A percentile compares a stretch with the other conserved stretches of the same genome.
Evolutionary conservation across 2,797 vertebrate species (phyloP).

Genomic region (Ciconia nigra): DNA sequence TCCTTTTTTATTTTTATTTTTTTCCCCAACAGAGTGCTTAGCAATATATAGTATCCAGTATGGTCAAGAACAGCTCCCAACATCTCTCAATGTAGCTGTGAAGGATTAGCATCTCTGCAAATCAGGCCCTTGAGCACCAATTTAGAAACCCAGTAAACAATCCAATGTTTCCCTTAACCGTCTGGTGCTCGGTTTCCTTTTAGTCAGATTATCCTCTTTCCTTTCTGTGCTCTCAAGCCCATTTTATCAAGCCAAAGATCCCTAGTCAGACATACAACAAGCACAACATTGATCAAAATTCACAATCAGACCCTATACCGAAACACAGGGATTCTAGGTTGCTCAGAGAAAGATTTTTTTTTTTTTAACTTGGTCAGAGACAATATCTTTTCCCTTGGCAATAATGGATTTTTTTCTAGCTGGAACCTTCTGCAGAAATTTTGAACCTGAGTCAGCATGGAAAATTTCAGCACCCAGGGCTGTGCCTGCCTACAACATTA

Average conservation of each 20-base stretch:
- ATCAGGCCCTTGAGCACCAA: background rate
- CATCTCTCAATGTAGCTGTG: background rate
- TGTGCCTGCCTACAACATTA: background rate
- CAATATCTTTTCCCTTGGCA: background rate
- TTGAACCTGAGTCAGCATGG: background rate
- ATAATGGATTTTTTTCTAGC: background rate
- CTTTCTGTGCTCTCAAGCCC: background rate
- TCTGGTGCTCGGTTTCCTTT: background rate
- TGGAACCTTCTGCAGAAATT: background rate
- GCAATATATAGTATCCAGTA: background rate
- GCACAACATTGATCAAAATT: background rate
- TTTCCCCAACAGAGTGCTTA: fast-evolving
- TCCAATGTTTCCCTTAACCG: background rate
- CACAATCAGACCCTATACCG: background rate
- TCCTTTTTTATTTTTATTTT: fast-evolving
- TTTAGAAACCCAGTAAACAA: background rate
- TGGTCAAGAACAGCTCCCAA: background rate
- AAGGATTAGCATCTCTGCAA: background rate
- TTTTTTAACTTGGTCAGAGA: background rate
- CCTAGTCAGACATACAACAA: background rate
- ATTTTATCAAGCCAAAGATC: background rate
- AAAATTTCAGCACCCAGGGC: background rate
- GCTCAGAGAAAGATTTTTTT: fast-evolving
- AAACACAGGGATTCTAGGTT: background rate
- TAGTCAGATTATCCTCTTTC: background rate